These are phyloP conservation scores for Jacana jacana DNA, from an alignment of 2,113 vertebrate genomes.

Conservation along the genomic window DNA sequence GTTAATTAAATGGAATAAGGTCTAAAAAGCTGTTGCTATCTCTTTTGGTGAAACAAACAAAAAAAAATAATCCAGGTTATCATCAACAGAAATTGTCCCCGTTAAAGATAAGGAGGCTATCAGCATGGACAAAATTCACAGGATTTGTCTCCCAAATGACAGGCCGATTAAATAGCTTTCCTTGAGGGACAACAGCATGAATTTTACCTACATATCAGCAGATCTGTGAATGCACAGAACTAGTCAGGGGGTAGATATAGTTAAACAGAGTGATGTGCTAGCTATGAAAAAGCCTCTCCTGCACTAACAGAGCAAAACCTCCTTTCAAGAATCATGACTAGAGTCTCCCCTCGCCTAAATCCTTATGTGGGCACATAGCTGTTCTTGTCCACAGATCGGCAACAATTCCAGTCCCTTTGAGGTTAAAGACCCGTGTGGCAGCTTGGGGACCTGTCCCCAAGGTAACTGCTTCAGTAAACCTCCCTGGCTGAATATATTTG, in stretches of 20 bases:
- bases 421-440: neutral
- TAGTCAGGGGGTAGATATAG: neutral
- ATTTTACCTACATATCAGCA: neutral
- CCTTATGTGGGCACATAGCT: too few relatives aligned
- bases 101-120: neutral
- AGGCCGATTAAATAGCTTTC: neutral
- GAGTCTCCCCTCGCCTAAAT: neutral
- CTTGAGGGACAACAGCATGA: neutral
- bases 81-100: neutral
- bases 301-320: neutral
- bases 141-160: neutral
- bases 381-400: neutral
- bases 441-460: neutral
- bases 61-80: neutral
- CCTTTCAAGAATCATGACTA: neutral
- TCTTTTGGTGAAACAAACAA: neutral
- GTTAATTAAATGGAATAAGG: neutral
- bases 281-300: neutral
- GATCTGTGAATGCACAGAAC: neutral
- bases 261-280: fast-evolving
- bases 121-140: neutral
- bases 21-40: neutral
- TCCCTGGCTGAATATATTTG: neutral
- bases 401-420: neutral
- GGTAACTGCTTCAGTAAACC: neutral